Conservation (phyloP, 2,113 vertebrate species). For the Cheilinus undulatus region DNA sequence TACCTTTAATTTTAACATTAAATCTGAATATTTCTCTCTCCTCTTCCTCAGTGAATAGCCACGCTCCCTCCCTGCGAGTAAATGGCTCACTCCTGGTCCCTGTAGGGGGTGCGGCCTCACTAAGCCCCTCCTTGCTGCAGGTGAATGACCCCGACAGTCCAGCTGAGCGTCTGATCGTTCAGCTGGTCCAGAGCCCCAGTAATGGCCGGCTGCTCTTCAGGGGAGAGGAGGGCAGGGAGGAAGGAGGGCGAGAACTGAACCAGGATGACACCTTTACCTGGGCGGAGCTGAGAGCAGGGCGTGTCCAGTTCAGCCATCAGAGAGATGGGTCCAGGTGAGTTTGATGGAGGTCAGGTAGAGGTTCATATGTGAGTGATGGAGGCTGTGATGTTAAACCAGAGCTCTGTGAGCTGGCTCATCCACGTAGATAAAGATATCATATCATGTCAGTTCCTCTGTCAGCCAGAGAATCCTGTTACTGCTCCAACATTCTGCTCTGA, state of each 20-base stretch:
- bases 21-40: too few relatives aligned
- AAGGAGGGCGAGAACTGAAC: slow-evolving; percentile 69
- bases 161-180: slow-evolving; percentile 77
- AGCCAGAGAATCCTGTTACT: too few relatives aligned
- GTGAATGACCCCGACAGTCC: slow-evolving; percentile 69
- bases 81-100: slow-evolving; percentile 86
- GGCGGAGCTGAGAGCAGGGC: slow-evolving; percentile 81
- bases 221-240: not conserved
- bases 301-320: slow-evolving; percentile 86
- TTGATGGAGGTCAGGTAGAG: not conserved
- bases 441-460: too few relatives aligned
- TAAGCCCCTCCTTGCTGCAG: slow-evolving; percentile 81
- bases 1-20: too few relatives aligned
- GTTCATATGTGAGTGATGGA: not conserved
- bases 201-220: slow-evolving; percentile 84
- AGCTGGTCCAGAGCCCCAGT: slow-evolving; percentile 80
- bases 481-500: too few relatives aligned
- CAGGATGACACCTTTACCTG: slow-evolving; percentile 84
- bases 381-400: not conserved
- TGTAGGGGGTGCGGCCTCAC: slow-evolving; percentile 80
- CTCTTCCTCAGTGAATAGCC: slow-evolving; percentile 76
- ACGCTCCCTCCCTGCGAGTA: slow-evolving; percentile 70
- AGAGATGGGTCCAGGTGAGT: slow-evolving; percentile 87
- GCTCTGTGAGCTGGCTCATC: too few relatives aligned
- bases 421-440: too few relatives aligned